phyloP scores from a whole-genome alignment of 2,797 vertebrate species.

The Smutsia gigantea region DNA sequence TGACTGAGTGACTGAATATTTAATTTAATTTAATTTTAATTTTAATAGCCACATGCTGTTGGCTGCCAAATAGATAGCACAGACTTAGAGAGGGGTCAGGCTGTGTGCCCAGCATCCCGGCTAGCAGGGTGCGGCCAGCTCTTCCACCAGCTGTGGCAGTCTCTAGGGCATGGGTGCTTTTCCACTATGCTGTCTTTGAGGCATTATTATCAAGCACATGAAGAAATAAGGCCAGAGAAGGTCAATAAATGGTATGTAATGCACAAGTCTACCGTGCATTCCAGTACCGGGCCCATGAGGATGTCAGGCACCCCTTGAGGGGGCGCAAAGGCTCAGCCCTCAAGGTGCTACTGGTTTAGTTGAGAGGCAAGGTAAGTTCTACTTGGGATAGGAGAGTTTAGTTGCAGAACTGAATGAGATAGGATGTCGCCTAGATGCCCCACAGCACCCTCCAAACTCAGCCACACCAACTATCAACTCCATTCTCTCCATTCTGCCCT shows the following conservation, averaged over 20 bases:
- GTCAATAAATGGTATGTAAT: not conserved
- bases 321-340: not conserved
- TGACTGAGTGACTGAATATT: not conserved
- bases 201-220: not conserved
- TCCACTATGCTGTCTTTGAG: accelerated
- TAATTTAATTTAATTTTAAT: conserved; percentile 19
- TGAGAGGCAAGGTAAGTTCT: not conserved
- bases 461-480: accelerated
- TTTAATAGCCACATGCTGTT: not conserved
- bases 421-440: not conserved
- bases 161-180: not conserved
- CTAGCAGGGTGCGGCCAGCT: not conserved
- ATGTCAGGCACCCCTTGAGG: not conserved
- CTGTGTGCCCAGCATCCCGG: accelerated
- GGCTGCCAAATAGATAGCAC: not conserved
- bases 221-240: not conserved
- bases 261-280: not conserved
- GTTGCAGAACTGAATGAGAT: not conserved
- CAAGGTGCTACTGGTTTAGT: not conserved
- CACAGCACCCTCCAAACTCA: not conserved
- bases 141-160: not conserved
- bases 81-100: not conserved
- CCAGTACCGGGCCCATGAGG: not conserved
- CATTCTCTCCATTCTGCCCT: not conserved
- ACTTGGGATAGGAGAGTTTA: not conserved